Evolutionary conservation across 2,113 vertebrate genomes (phyloP).

Genomic region (Serinus canaria): DNA sequence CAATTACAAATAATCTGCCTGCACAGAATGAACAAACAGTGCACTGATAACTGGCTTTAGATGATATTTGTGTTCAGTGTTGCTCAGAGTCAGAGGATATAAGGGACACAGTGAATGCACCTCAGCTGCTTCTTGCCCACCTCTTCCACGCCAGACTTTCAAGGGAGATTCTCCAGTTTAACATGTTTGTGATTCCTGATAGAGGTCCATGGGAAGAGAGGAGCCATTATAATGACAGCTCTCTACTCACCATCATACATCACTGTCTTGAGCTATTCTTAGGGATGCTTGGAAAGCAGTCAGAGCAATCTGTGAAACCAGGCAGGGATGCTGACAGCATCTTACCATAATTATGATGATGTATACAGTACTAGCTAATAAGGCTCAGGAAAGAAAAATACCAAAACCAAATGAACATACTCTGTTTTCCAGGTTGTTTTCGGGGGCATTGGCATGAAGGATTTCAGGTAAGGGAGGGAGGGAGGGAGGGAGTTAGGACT

Average conservation of each 20-base stretch:
- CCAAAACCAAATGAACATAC: background rate
- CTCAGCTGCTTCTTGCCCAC: background rate
- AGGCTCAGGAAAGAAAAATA: background rate
- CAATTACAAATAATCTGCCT: background rate
- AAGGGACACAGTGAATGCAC: background rate
- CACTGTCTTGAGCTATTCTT: slow-evolving; percentile 47
- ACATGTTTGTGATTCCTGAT: background rate
- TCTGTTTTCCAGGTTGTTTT: background rate
- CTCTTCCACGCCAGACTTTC: background rate
- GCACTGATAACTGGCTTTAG: background rate
- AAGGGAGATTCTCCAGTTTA: background rate
- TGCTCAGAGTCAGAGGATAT: background rate
- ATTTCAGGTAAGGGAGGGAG: background rate
- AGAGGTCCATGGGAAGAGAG: background rate
- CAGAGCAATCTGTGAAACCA: slow-evolving; percentile 41
- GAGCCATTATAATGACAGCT: background rate
- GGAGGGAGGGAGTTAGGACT: background rate
- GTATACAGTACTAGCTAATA: slow-evolving; percentile 19
- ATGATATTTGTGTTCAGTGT: background rate
- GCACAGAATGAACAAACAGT: background rate
- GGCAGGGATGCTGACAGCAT: slow-evolving; percentile 45
- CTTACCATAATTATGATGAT: slow-evolving; percentile 35
- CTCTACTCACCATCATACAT: slow-evolving; percentile 6
- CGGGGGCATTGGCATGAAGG: background rate
- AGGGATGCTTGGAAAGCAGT: slow-evolving; percentile 47